Base-by-base conservation (phyloP, 2,888 invertebrate species). In the Ypsolopha sequella region DNA sequence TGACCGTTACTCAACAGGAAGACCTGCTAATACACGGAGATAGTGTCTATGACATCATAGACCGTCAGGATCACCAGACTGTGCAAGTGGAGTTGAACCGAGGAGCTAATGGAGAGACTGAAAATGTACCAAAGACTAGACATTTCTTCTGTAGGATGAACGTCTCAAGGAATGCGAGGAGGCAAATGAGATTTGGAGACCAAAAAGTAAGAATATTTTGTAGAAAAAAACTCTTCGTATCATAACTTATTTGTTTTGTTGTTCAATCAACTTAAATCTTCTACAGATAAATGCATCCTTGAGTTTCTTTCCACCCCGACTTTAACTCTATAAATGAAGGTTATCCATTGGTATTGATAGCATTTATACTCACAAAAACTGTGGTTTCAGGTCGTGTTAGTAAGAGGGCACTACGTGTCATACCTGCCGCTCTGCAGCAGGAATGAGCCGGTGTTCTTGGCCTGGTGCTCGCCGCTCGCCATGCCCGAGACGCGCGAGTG, bases 101-200 rank as follows among this genome's bases (percentile, higher is more conserved):
- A 69, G 80, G 79, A 0, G 70, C 70, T 52, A 84, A 81, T 58
- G 81, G 80, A 61, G 84, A 87, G 76, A 81, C 84, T 78, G 86
- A 87, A 67, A 80, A 80, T 76, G 88, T 81, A 88, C 86, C 85
- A 81, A 87, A 87, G 80, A 84, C 76, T 72, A 82, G 96, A 67
- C 90, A 97, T 80, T 99, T 99, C 88, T 92, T 99, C 68, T 99
- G 99, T 87, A 92, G 98, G 65, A 98, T 99, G 94, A 99, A 99
- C 84, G 97, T 99, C 55, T 98, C 98, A 45, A 91, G 98, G 76
- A 98, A 98, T 85, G 96, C 98, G 44, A 91, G 98, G 66, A 88
- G 99, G 66, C 99, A 99, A 86, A 95, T 98, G 91, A 91, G 98
- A 80, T 98, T 98, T 80, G 98, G 97, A 46, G 98, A 98, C 89